These are phyloP conservation scores for Trinectes maculatus DNA, from an alignment of 2,113 vertebrate genomes.

Conservation along the genomic window DNA sequence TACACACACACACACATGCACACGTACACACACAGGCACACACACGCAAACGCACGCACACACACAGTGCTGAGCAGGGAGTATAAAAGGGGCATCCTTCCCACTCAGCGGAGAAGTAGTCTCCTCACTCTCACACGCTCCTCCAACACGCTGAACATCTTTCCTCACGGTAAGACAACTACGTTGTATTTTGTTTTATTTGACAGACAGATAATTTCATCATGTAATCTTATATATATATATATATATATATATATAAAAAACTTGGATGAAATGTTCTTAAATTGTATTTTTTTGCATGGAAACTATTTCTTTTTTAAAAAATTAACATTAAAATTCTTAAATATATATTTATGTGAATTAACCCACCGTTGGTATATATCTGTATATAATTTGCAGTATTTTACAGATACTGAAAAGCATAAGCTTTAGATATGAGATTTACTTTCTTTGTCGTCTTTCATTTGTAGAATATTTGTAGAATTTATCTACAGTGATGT, in stretches of 20 bases:
- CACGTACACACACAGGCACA: conserved; percentile 23
- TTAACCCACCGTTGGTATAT: not conserved
- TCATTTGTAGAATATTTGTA: too few relatives aligned
- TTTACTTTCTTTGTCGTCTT: not conserved
- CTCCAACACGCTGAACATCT: conserved; percentile 47
- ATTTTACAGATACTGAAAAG: not conserved
- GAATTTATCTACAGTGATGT: too few relatives aligned
- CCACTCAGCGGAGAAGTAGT: conserved; percentile 69
- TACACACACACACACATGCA: not conserved
- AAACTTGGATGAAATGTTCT: not conserved
- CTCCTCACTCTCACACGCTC: conserved; percentile 63
- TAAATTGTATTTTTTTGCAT: too few relatives aligned
- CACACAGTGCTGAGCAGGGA: conserved; percentile 50
- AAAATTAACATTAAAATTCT: too few relatives aligned
- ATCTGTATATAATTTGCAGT: too few relatives aligned
- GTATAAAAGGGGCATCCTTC: conserved; percentile 79
- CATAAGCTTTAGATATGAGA: not conserved
- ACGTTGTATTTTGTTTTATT: not conserved
- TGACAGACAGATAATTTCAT: not conserved
- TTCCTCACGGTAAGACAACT: conserved; percentile 72
- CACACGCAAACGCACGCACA: conserved; percentile 46
- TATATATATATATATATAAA: not conserved
- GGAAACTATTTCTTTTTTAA: too few relatives aligned
- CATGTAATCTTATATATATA: not conserved
- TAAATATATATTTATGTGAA: not conserved